A percentile compares a stretch with the other conserved stretches of the same genome.
These are phyloP conservation scores for Melanotaenia nigrans DNA, from an alignment of 2,797 vertebrate species.

Conservation along the genomic window DNA sequence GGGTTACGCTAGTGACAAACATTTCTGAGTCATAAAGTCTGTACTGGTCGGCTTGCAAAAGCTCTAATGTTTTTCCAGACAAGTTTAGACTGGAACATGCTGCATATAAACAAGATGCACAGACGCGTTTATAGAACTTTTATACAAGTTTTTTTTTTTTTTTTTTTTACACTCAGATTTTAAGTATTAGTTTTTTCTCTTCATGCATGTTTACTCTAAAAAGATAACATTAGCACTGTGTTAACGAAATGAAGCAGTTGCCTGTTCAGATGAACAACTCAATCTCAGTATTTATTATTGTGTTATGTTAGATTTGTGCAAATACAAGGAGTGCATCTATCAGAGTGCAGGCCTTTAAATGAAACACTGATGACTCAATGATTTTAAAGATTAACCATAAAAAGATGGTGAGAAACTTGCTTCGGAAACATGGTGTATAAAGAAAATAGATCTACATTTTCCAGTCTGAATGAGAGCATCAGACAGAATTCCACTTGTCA, in stretches of 20 bases:
- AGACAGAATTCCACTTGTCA: conserved; percentile 5
- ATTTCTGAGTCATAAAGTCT: conserved; percentile 49
- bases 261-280: too few relatives aligned
- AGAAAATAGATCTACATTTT: conserved; percentile 10
- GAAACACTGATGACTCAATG: too few relatives aligned
- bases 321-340: background rate
- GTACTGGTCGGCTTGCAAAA: conserved; percentile 34
- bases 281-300: too few relatives aligned
- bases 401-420: too few relatives aligned
- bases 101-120: background rate
- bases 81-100: conserved; percentile 1
- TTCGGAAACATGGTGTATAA: background rate
- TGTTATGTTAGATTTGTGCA: background rate
- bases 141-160: background rate
- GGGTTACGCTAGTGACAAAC: conserved; percentile 49
- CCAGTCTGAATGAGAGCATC: background rate
- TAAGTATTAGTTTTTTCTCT: background rate
- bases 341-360: background rate
- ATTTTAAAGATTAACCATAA: too few relatives aligned
- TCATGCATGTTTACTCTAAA: background rate
- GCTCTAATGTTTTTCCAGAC: conserved; percentile 36
- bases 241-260: background rate
- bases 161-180: background rate
- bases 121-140: background rate
- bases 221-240: background rate